Percentiles rank a stretch among this genome's conserved stretches.
Conservation (phyloP, 2,888 invertebrate species). For the Sesia apiformis region DNA sequence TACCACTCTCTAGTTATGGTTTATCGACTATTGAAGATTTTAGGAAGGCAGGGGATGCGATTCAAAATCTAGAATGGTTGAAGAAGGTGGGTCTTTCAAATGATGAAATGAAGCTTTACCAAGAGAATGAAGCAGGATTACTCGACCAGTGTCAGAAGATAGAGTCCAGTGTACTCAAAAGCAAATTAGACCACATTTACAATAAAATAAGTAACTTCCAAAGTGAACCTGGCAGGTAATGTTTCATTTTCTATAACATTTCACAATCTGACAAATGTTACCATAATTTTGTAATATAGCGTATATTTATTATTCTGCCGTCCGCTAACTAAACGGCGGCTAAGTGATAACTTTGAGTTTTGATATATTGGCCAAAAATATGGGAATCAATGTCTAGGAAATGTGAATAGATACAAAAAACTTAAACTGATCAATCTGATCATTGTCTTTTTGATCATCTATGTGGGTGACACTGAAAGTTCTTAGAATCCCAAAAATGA, state of each 20-base stretch:
- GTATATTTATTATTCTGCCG: too few species aligned
- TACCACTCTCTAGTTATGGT: constrained; percentile 59
- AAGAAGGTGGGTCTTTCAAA: constrained; percentile 59
- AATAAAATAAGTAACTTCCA: constrained; percentile 39
- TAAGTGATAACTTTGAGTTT: too few species aligned
- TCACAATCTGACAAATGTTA: too few species aligned
- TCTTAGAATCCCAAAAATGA: too few species aligned
- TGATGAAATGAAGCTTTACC: constrained; percentile 66
- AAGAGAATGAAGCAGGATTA: constrained; percentile 54
- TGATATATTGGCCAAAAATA: too few species aligned
- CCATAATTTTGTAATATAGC: too few species aligned
- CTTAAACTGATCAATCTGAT: too few species aligned
- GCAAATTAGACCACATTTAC: constrained; percentile 38
- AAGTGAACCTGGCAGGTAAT: constrained; percentile 29
- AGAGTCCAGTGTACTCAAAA: constrained; percentile 38
- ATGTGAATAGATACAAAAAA: too few species aligned
- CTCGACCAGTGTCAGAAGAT: constrained; percentile 38
- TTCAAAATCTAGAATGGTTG: constrained; percentile 53
- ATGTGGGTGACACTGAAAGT: too few species aligned
- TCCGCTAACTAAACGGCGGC: too few species aligned
- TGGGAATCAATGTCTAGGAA: too few species aligned
- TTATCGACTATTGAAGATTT: constrained; percentile 56
- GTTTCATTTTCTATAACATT: neutral
- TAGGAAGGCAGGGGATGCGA: constrained; percentile 41
- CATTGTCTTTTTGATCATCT: too few species aligned